Evolutionary conservation across 2,113 vertebrate genomes (phyloP).

Genomic region (Aegithalos caudatus): DNA sequence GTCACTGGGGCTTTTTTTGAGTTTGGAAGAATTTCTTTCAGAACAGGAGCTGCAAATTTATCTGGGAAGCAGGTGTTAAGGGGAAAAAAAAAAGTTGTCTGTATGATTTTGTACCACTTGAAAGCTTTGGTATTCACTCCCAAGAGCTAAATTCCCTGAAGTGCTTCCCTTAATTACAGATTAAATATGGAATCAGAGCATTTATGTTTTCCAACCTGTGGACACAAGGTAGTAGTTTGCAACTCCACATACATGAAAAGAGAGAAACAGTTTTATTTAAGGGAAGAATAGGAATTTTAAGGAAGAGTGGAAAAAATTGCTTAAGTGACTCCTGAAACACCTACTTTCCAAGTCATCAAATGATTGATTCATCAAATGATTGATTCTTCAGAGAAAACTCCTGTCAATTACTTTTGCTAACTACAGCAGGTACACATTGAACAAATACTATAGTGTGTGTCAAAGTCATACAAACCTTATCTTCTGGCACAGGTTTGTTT

Average conservation of each 20-base stretch:
- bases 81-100: background rate
- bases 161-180: background rate
- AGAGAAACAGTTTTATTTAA: background rate
- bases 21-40: background rate
- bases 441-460: background rate
- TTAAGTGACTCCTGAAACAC: background rate
- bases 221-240: background rate
- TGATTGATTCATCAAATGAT: background rate
- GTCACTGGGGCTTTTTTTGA: background rate
- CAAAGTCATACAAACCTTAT: constrained; percentile 73
- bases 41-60: background rate
- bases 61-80: background rate
- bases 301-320: background rate
- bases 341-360: background rate
- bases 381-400: background rate
- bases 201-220: background rate
- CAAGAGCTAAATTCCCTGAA: background rate
- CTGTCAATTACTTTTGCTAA: background rate
- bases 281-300: background rate
- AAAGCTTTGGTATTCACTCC: background rate
- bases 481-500: constrained; percentile 84
- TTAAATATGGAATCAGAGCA: background rate
- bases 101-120: background rate
- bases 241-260: background rate
- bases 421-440: background rate